Base-by-base conservation (phyloP, 2,797 vertebrate genomes). In the Xenops minutus region DNA sequence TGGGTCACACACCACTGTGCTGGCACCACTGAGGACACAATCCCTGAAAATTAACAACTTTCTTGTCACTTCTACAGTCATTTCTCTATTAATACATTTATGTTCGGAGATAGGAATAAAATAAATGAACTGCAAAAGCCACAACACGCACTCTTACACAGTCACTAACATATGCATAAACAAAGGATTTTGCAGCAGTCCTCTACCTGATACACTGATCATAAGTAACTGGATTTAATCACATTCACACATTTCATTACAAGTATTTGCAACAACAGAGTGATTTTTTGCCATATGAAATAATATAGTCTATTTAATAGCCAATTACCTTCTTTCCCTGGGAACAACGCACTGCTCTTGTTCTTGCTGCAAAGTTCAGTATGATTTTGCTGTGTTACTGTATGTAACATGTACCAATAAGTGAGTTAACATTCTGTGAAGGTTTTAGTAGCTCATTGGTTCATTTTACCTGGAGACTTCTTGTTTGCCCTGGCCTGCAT, bases 391-490 rank as follows among this genome's bases (percentile, higher is more conserved):
- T 5, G 19, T 2, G 9, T 32, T 51, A 58, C 34, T 92, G 55
- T 34, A 41, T 4, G n/a, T 12, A 36, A 41, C 48, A 39, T 34
- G 4, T 11, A 39, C 26, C 20, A 74, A 22, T 46, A 49, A 12
- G 27, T 3, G 43, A 48, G 41, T 30, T 63, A 36, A 54, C 36
- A 55, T 1, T 12, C 36, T n/a, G 27, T 1, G 4, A 62, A 81
- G 43, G 36, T 49, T 51, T 34, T 7, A 43, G 41, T 3, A n/a
- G 51, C 15, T 59, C 21, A 7, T 37, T 21, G 29, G 37, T 86
- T 63, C 34, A 6, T 22, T 64, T 97, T 98, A 99, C 99, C 99
- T 99, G 99, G 99, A 30, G 99, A 99, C 94, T 98, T 99, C 96
- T 99, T 99, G 98, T 94, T 98, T 29, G 98, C 95, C 44, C 98